phyloP scores from a whole-genome alignment of 2,888 invertebrate genomes.

The Bedellia somnulentella region DNA sequence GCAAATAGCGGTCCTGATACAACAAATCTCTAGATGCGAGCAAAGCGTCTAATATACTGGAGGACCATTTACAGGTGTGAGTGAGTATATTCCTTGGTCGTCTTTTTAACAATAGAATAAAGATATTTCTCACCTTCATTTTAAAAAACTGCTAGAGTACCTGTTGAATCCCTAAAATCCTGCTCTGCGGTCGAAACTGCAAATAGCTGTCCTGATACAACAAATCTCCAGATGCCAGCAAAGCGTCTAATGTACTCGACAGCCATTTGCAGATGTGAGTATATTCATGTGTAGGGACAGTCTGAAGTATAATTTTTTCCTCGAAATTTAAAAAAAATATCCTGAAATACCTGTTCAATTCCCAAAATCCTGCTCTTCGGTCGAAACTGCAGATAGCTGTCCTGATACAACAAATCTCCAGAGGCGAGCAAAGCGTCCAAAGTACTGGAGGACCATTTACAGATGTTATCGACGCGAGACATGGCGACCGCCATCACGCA shows the following conservation, averaged over 20 bases:
- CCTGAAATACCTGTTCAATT: slow-evolving; percentile 36
- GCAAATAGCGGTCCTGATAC: slow-evolving; percentile 62
- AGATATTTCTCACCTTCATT: too few relatives aligned
- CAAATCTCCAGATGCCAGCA: slow-evolving; percentile 60
- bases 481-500: slow-evolving; percentile 58
- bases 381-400: slow-evolving; percentile 58
- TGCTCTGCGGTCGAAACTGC: slow-evolving; percentile 35
- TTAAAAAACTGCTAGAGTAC: too few relatives aligned
- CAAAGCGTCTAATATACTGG: slow-evolving; percentile 52
- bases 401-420: slow-evolving; percentile 63
- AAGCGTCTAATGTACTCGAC: slow-evolving; percentile 48
- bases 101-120: too few relatives aligned
- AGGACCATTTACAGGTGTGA: slow-evolving; percentile 58
- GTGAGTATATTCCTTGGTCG: too few relatives aligned
- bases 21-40: slow-evolving; percentile 61
- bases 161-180: slow-evolving; percentile 29
- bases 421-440: slow-evolving; percentile 58
- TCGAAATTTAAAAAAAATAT: too few relatives aligned
- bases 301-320: too few relatives aligned
- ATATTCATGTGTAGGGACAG: too few relatives aligned
- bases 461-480: slow-evolving; percentile 52
- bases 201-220: slow-evolving; percentile 63
- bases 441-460: slow-evolving; percentile 53
- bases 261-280: slow-evolving; percentile 60
- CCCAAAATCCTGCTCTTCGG: slow-evolving; percentile 21